Conservation (phyloP, 2,113 vertebrate species). For the Prunella himalayana region DNA sequence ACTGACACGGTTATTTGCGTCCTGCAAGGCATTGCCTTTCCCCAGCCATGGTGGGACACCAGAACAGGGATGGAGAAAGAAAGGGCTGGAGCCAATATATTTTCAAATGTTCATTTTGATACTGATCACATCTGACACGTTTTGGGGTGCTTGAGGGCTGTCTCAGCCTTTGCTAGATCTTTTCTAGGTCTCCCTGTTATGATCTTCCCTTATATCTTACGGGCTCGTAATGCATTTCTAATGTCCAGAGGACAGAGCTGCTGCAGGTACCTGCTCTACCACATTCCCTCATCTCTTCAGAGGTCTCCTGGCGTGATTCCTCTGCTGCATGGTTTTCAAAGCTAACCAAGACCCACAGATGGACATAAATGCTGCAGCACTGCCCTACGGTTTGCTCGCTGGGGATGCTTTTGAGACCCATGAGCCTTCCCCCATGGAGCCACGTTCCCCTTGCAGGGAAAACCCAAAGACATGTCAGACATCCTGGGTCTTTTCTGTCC, state of each 20-base stretch:
- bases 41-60: neutral
- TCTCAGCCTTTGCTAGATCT: neutral
- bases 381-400: rapidly evolving
- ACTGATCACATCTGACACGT: neutral
- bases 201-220: neutral
- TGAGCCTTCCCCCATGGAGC: neutral
- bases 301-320: neutral
- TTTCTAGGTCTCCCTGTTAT: neutral
- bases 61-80: neutral
- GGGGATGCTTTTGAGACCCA: neutral
- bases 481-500: neutral
- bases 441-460: neutral
- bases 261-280: neutral
- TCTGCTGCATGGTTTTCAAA: neutral
- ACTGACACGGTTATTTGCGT: neutral
- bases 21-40: neutral
- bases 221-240: neutral
- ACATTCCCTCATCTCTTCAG: neutral
- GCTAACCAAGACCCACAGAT: neutral
- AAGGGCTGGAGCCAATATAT: neutral
- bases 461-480: neutral
- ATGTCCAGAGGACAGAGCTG: neutral
- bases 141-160: neutral
- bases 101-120: neutral
- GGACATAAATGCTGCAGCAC: neutral